These are phyloP conservation scores for Pterocles burchelli DNA, from an alignment of 2,113 vertebrate species.

Conservation along the genomic window DNA sequence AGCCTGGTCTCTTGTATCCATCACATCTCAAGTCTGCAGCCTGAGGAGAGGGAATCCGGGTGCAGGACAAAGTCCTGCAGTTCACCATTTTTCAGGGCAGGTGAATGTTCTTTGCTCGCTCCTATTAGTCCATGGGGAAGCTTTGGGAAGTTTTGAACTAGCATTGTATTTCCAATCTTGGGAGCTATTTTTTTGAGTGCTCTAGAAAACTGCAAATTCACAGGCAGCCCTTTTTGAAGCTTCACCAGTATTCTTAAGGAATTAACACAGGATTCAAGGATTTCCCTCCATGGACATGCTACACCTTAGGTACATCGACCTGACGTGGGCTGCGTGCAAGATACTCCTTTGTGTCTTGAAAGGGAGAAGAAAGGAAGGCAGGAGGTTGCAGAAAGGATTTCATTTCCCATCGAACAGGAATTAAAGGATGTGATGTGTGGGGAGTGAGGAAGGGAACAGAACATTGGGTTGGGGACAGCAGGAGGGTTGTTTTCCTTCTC, in stretches of 20 bases:
- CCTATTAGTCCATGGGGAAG: fast-evolving
- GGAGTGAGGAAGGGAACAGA: neutral
- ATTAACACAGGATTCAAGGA: neutral
- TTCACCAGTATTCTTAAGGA: neutral
- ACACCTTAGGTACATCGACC: fast-evolving
- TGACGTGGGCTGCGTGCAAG: fast-evolving
- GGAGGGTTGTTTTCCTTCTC: neutral
- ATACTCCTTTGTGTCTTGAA: neutral
- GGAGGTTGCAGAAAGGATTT: neutral
- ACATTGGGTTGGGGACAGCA: neutral
- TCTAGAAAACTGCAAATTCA: neutral
- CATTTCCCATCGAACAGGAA: neutral
- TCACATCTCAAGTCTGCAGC: neutral
- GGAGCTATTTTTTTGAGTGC: neutral
- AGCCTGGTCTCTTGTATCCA: fast-evolving
- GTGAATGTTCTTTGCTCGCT: neutral
- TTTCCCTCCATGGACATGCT: neutral
- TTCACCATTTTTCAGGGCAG: neutral
- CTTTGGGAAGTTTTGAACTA: neutral
- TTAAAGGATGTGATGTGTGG: too few species aligned
- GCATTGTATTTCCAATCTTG: neutral
- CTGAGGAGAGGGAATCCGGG: neutral
- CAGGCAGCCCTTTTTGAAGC: neutral
- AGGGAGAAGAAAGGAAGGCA: neutral
- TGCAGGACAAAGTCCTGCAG: neutral